A percentile compares a stretch with the other conserved stretches of the same genome.
Conservation (phyloP, 1,140 invertebrate species). For the Armadillidium nasatum region DNA sequence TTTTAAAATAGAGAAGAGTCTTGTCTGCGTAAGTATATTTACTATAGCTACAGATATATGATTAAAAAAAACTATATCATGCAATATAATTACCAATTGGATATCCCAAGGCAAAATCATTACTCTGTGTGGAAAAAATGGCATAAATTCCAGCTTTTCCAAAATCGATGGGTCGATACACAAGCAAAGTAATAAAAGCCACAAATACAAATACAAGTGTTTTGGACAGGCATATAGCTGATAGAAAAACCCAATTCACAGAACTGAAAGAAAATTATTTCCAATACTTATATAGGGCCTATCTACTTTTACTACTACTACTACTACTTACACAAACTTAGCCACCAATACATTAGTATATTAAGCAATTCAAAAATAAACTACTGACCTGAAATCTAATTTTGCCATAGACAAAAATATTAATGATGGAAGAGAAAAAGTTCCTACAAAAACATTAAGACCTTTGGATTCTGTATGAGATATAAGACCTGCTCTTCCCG, state of each 20-base stretch:
- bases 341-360: no score
- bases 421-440: constrained; percentile 83
- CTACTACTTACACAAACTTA: no score
- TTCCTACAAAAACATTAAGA: constrained; percentile 86
- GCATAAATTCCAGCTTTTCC: constrained; percentile 83
- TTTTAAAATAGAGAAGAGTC: no score
- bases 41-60: no score
- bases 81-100: constrained; percentile 71
- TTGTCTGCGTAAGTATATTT: no score
- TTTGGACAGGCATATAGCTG: constrained; percentile 73
- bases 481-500: constrained; percentile 78
- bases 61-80: no score
- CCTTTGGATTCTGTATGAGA: constrained; percentile 81
- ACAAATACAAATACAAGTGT: constrained; percentile 78
- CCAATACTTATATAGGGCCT: background rate
- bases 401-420: constrained; percentile 86
- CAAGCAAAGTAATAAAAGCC: constrained; percentile 68
- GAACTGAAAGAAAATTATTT: constrained; percentile 24
- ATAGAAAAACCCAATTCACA: constrained; percentile 45
- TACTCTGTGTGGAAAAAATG: constrained; percentile 94
- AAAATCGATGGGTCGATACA: constrained; percentile 71
- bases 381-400: constrained; percentile 65
- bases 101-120: constrained; percentile 96
- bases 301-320: no score
- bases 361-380: no score